Evolutionary conservation across 2,797 vertebrate species (phyloP).

Genomic region (Micromesistius poutassou): DNA sequence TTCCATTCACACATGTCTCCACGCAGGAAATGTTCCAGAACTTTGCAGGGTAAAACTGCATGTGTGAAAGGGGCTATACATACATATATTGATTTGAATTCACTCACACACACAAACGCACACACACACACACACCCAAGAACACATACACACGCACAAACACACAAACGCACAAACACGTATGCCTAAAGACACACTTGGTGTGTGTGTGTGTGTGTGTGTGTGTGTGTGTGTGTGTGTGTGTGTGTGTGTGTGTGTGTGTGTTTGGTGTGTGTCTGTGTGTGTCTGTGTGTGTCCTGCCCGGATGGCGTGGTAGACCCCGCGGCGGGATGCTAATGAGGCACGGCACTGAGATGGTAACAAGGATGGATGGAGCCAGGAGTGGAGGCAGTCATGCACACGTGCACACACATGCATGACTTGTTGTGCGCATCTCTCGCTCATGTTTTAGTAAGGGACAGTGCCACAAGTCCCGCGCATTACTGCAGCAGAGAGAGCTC

Average conservation of each 20-base stretch:
- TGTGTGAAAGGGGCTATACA: too few species aligned
- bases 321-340: not conserved
- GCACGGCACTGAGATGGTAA: slow-evolving; percentile 43
- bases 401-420: slow-evolving; percentile 27
- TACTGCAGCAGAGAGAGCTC: not conserved
- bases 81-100: too few species aligned
- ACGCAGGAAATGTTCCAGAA: too few species aligned
- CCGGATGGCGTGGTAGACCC: slow-evolving; percentile 19
- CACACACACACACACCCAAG: not conserved
- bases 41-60: too few species aligned
- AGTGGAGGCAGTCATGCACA: slow-evolving; percentile 35
- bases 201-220: not conserved
- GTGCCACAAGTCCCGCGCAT: not conserved
- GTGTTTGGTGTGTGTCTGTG: slow-evolving; percentile 17
- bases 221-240: slow-evolving; percentile 2
- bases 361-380: slow-evolving; percentile 41
- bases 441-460: not conserved
- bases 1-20: too few species aligned
- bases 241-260: slow-evolving; percentile 12
- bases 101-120: too few species aligned
- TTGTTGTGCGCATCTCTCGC: not conserved
- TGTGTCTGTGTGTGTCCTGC: slow-evolving; percentile 20
- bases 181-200: not conserved
- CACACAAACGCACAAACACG: not conserved
- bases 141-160: not conserved